Conservation (phyloP, 2,797 vertebrate genomes). For the Calcarius lapponicus region DNA sequence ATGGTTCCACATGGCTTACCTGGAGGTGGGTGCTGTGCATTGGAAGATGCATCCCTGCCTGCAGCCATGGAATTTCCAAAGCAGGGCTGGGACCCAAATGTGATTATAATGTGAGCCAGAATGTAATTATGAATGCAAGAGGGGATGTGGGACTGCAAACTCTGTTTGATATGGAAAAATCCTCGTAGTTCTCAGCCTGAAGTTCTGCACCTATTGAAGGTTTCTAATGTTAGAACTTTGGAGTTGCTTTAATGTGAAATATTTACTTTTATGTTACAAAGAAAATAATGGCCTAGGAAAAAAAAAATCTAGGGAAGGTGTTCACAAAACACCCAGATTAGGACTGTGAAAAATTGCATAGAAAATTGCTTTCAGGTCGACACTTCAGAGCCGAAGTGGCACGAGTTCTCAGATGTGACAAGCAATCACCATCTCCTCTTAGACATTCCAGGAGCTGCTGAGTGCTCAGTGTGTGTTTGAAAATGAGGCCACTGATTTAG, state of each 20-base stretch:
- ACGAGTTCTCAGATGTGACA: constrained; percentile 24
- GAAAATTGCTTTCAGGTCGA: constrained; percentile 22
- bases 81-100: not conserved
- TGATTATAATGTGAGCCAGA: constrained; percentile 1
- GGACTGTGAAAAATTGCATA: constrained; percentile 10
- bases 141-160: not conserved
- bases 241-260: constrained; percentile 21
- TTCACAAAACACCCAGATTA: constrained; percentile 15
- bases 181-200: constrained; percentile 2
- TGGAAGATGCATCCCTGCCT: not conserved
- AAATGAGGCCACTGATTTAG: constrained; percentile 33
- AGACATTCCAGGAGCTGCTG: not conserved
- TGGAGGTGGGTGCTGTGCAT: not conserved
- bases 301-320: not conserved
- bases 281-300: not conserved
- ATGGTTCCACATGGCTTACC: not conserved
- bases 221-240: constrained; percentile 19
- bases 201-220: constrained; percentile 36
- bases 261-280: constrained; percentile 31
- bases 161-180: constrained; percentile 47
- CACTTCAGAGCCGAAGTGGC: not conserved
- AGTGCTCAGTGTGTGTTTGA: constrained; percentile 34
- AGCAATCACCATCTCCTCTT: not conserved
- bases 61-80: not conserved
- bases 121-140: not conserved